Conservation (phyloP, 2,797 vertebrate genomes). For the Poeciliopsis turneri region DNA sequence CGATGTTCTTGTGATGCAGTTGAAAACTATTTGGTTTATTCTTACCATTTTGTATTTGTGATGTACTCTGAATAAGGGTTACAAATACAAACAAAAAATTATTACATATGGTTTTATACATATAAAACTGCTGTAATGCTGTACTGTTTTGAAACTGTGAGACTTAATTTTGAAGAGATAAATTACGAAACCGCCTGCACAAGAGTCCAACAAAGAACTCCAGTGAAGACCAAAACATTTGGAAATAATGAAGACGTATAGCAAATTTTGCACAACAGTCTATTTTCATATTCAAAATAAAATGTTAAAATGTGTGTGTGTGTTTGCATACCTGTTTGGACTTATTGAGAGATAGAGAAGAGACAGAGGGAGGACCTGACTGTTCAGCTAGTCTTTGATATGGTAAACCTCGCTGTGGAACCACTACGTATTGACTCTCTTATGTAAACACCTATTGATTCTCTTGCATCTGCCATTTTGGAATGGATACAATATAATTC, state of each 20-base stretch:
- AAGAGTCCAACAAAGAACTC: neutral
- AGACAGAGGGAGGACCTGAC: conserved; percentile 25
- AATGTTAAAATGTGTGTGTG: conserved; percentile 21
- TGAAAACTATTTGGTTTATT: neutral
- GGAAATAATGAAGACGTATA: neutral
- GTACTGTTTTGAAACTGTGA: too few species aligned
- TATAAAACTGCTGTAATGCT: too few species aligned
- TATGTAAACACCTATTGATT: conserved; percentile 83
- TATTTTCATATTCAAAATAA: conserved; percentile 43
- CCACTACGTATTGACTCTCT: conserved; percentile 74
- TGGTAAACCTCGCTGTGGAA: conserved; percentile 62
- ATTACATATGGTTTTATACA: neutral
- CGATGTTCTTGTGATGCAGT: neutral
- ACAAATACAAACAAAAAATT: neutral
- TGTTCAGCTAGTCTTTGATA: conserved; percentile 62
- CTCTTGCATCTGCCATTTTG: conserved; percentile 75
- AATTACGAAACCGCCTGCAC: too few species aligned
- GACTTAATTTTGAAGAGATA: too few species aligned
- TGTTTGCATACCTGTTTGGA: conserved; percentile 6
- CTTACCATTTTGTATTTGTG: neutral
- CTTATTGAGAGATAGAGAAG: conserved; percentile 11
- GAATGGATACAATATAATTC: conserved; percentile 76
- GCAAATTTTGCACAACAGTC: conserved; percentile 10
- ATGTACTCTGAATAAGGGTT: neutral
- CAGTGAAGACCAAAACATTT: conserved; percentile 10